phyloP scores from a whole-genome alignment of 2,797 vertebrate species.

The Phoxinus dragarum region DNA sequence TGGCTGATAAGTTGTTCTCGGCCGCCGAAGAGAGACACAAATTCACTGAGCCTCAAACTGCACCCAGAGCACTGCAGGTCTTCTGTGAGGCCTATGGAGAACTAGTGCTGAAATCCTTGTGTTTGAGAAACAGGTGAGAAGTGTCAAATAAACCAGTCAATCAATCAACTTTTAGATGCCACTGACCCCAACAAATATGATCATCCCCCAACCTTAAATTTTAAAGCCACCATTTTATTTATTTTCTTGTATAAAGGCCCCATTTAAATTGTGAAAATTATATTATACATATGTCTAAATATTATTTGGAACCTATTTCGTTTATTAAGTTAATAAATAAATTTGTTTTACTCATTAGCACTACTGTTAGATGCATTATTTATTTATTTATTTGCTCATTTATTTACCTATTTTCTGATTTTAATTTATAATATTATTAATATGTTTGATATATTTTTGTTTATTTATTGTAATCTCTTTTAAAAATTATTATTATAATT shows the following conservation, averaged over 20 bases:
- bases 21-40: slow-evolving; percentile 89
- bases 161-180: background rate
- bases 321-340: background rate
- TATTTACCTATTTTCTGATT: too few species aligned
- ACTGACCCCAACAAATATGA: background rate
- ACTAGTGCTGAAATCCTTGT: slow-evolving; percentile 89
- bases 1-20: slow-evolving; percentile 90
- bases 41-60: slow-evolving; percentile 84
- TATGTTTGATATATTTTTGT: too few species aligned
- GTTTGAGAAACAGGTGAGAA: slow-evolving; percentile 87
- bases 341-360: background rate
- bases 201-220: background rate
- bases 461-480: background rate
- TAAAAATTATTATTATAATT: background rate
- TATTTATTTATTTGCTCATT: background rate
- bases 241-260: background rate
- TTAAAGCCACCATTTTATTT: background rate
- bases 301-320: background rate
- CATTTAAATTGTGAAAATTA: background rate
- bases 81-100: slow-evolving; percentile 92
- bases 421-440: background rate
- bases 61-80: slow-evolving; percentile 84
- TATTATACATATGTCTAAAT: background rate
- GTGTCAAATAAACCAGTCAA: background rate
- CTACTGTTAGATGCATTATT: background rate